Conservation (phyloP, 1,140 invertebrate species). For the Halesus radiatus region DNA sequence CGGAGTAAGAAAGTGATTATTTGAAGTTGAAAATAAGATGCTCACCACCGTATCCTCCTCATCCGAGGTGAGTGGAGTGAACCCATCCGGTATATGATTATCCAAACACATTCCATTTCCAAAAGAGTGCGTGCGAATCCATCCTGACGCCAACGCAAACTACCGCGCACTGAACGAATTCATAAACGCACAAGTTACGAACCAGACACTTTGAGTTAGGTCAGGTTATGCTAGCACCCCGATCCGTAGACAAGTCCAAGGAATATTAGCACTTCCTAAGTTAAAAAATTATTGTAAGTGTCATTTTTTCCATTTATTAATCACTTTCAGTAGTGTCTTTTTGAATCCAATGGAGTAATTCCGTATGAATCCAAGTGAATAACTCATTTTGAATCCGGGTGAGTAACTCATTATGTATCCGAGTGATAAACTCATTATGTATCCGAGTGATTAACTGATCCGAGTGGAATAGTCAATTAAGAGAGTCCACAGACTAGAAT, state of each 20-base stretch:
- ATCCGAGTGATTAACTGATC: too few species aligned
- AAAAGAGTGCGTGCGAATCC: neutral
- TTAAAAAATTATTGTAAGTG: too few species aligned
- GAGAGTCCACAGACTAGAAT: neutral
- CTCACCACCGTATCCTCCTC: slow-evolving; percentile 29
- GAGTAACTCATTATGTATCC: too few species aligned
- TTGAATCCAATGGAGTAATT: too few species aligned
- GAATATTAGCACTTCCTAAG: neutral
- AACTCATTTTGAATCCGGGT: too few species aligned
- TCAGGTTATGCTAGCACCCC: neutral
- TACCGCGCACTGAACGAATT: neutral
- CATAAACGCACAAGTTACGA: neutral
- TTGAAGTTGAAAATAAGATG: slow-evolving; percentile 18
- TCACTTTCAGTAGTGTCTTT: too few species aligned
- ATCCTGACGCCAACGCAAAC: neutral
- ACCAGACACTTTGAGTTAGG: slow-evolving; percentile 16
- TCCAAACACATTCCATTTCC: slow-evolving; percentile 15
- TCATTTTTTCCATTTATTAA: too few species aligned
- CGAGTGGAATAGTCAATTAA: too few species aligned
- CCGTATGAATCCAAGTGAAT: too few species aligned
- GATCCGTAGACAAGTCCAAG: neutral
- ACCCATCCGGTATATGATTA: neutral
- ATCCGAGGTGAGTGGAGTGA: neutral
- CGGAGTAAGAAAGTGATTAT: slow-evolving; percentile 26
- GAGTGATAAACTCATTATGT: too few species aligned